phyloP scores from a whole-genome alignment of 2,888 invertebrate species.

The Eupithecia abbreviata region DNA sequence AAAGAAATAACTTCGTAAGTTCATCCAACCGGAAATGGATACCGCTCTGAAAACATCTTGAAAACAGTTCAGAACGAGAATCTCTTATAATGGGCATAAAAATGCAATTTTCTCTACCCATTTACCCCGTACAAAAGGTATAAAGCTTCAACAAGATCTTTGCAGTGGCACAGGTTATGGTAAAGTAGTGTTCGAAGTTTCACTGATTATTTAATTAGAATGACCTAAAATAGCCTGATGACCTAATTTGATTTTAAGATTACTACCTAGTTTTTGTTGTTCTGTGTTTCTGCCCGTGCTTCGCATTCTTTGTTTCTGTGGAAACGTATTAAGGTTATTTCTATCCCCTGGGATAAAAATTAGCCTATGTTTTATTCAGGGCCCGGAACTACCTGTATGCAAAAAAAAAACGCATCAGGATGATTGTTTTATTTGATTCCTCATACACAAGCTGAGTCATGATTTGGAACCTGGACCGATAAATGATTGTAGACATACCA shows the following conservation, averaged over 20 bases:
- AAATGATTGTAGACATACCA: background rate
- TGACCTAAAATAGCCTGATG: background rate
- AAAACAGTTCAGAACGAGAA: constrained; percentile 6
- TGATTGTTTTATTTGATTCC: background rate
- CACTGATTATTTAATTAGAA: background rate
- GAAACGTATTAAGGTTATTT: background rate
- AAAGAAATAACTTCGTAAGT: constrained; percentile 1
- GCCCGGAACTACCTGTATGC: no score
- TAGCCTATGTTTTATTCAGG: no score
- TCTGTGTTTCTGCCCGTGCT: no score
- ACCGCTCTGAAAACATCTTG: constrained; percentile 4
- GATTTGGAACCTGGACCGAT: background rate
- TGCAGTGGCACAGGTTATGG: constrained; percentile 10
- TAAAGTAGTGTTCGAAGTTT: background rate
- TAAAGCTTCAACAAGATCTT: constrained; percentile 22
- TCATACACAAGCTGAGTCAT: background rate
- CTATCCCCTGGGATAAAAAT: no score
- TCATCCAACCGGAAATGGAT: background rate
- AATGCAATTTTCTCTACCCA: constrained; percentile 21
- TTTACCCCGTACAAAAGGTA: constrained; percentile 29
- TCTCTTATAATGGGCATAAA: constrained; percentile 21
- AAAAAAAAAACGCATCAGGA: background rate
- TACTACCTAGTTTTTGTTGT: no score
- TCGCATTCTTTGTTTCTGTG: no score
- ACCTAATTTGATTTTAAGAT: background rate